Base-by-base conservation (phyloP, 2,113 vertebrate genomes). In the Sapayoa aenigma region DNA sequence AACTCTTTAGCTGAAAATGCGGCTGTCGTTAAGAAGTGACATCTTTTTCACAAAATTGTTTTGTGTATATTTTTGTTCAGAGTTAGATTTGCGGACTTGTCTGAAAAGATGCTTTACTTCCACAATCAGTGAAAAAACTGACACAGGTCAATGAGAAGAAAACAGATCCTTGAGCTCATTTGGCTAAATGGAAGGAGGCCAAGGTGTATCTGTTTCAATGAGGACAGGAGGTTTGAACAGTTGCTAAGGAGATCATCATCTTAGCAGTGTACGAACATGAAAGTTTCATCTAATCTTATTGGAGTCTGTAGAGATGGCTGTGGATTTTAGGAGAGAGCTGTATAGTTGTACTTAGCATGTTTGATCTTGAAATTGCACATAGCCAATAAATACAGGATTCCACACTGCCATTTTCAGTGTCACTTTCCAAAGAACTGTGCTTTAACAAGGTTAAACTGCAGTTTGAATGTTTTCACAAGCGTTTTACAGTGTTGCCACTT, bases 381-480 rank as follows among this genome's bases (percentile, higher is more conserved):
- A 52, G 65, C 62, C 88, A 94, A 90, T 81, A 94, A 92, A 97
- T 92, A 79, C 46, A 73, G 83, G 35, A 96, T 93, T 56, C 90
- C 90, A 90, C 88, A 88, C 37, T 94, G 68, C 47, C 79, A 68
- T 92, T 90, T 96, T 94, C 85, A 35, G 66, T 72, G 79, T 84
- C 73, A 68, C n/a, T 94, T 94, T 87, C 47, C 53, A n/a, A 72
- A 78, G 69, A 84, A 62, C 86, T 81, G 75, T 0, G 0, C 53
- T 93, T 75, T 79, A 92, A 87, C 93, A 93, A 94, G 86, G 86
- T 75, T 95, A 96, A 97, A 95, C 88, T 92, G 60, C 79, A 97
- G 90, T 81, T 96, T 92, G 72, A 75, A 72, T 97, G 95, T 97
- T 97, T 96, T 92, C 76, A 68, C 65, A 93, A 94, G 90, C 92